Evolutionary conservation across 2,888 invertebrate species (phyloP).

Genomic region (Sceliomorpha sp.): DNA sequence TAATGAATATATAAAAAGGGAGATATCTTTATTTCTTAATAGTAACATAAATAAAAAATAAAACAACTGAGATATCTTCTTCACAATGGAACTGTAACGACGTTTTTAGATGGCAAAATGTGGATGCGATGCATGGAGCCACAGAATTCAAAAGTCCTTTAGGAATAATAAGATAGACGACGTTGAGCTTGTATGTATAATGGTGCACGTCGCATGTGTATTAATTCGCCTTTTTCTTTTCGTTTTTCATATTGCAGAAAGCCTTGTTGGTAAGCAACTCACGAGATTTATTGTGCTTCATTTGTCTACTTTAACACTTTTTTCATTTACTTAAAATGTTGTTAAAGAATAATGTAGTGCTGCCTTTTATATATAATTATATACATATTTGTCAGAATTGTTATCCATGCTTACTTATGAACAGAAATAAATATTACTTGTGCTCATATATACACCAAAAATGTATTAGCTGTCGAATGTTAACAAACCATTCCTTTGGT

Average conservation of each 20-base stretch:
- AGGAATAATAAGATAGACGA: constrained; percentile 79
- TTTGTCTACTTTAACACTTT: too few relatives aligned
- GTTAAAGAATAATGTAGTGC: too few relatives aligned
- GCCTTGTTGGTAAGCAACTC: constrained; percentile 78
- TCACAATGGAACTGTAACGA: constrained; percentile 55
- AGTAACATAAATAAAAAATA: constrained; percentile 4
- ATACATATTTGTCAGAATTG: too few relatives aligned
- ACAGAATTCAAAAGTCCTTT: constrained; percentile 76
- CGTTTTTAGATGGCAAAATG: constrained; percentile 78
- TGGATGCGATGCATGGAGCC: constrained; percentile 79
- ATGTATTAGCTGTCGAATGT: too few relatives aligned
- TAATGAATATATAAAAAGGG: background rate
- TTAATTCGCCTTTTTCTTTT: constrained; percentile 61
- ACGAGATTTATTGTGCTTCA: constrained; percentile 18
- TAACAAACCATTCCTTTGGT: too few relatives aligned
- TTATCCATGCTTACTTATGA: too few relatives aligned
- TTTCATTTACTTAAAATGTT: too few relatives aligned
- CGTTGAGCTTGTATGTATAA: constrained; percentile 79
- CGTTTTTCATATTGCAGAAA: constrained; percentile 73
- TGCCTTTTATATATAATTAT: too few relatives aligned
- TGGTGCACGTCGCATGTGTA: constrained; percentile 75
- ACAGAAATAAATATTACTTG: too few relatives aligned
- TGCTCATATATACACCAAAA: too few relatives aligned
- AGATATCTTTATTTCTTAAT: constrained; percentile 8
- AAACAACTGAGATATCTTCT: constrained; percentile 21